These are phyloP conservation scores for Operophtera brumata DNA, from an alignment of 2,888 invertebrate species.

Conservation along the genomic window DNA sequence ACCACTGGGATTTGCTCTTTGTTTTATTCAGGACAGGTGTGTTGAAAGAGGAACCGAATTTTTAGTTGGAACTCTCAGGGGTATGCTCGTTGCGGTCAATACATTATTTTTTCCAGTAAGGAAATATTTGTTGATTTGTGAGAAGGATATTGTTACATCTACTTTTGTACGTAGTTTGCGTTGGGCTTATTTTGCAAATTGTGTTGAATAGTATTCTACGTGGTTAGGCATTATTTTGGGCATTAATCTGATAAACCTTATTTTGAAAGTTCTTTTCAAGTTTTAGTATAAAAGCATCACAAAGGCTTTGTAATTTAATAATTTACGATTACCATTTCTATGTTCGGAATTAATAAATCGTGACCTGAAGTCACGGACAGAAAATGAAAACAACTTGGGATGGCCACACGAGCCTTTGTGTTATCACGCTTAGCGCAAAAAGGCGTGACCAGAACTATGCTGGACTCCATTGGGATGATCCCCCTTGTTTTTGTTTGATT, in stretches of 20 bases:
- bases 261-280: neutral
- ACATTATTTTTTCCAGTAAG: neutral
- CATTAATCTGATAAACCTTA: too few relatives aligned
- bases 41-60: slow-evolving; percentile 5
- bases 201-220: too few relatives aligned
- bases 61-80: slow-evolving; percentile 10
- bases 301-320: slow-evolving; percentile 9
- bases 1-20: slow-evolving; percentile 13
- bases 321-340: slow-evolving; percentile 13
- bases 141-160: neutral
- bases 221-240: too few relatives aligned
- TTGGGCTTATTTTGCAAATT: neutral
- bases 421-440: slow-evolving; percentile 21
- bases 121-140: slow-evolving; percentile 1
- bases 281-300: slow-evolving; percentile 1
- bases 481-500: slow-evolving; percentile 1
- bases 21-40: slow-evolving; percentile 2
- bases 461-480: neutral
- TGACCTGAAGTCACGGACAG: slow-evolving; percentile 8
- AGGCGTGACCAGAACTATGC: slow-evolving; percentile 24
- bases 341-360: slow-evolving; percentile 10
- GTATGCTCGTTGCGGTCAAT: slow-evolving; percentile 11
- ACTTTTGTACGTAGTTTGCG: neutral
- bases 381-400: slow-evolving; percentile 7
- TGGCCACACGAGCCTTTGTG: slow-evolving; percentile 20